Evolutionary conservation across 2,797 vertebrate species (phyloP).

Genomic region (Clarias laeviceps): DNA sequence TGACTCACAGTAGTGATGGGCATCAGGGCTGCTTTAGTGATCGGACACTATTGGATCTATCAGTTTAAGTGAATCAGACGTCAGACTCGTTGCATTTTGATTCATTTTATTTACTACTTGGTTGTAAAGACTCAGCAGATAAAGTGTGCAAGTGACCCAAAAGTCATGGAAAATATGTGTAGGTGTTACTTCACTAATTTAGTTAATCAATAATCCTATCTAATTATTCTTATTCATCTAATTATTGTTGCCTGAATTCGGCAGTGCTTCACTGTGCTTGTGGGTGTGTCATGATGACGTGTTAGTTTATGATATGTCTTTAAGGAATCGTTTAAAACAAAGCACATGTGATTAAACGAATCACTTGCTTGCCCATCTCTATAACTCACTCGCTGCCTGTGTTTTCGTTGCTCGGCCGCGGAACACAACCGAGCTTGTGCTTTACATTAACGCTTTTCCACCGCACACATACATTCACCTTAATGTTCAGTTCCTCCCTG

Average conservation of each 20-base stretch:
- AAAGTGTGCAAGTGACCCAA: neutral
- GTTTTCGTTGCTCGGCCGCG: constrained; percentile 26
- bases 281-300: neutral
- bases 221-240: neutral
- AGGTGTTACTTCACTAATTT: neutral
- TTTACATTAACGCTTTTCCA: neutral
- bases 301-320: neutral
- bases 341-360: neutral
- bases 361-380: constrained; percentile 1
- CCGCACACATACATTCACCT: neutral
- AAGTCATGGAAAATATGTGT: neutral
- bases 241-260: neutral
- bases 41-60: neutral
- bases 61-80: neutral
- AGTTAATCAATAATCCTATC: no score
- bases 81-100: neutral
- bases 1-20: constrained; percentile 13
- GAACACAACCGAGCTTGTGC: neutral
- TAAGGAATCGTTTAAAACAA: neutral
- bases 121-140: neutral
- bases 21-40: neutral
- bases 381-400: neutral
- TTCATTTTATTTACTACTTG: neutral
- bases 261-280: neutral
- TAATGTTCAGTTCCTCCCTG: neutral